Conservation (phyloP, 2,797 vertebrate species). For the Peromyscus melanophrys region DNA sequence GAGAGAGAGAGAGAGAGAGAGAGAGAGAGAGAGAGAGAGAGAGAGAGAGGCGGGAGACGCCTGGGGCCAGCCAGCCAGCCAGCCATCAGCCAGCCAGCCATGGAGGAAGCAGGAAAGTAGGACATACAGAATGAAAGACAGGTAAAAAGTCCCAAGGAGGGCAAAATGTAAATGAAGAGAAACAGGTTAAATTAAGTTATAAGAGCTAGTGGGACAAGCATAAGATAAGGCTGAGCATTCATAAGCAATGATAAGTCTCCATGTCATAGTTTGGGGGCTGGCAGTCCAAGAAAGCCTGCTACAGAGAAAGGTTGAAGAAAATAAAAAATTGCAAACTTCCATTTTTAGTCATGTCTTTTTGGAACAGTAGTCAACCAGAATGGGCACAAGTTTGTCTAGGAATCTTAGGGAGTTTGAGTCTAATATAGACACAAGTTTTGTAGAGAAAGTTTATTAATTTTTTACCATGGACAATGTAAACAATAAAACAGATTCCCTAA, state of each 20-base stretch:
- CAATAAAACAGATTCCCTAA: not conserved
- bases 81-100: not conserved
- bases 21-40: not conserved
- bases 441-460: slow-evolving; percentile 21
- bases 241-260: not conserved
- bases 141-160: not conserved
- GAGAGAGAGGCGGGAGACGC: no score
- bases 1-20: no score
- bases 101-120: not conserved
- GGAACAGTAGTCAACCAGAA: not conserved
- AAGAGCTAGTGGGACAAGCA: not conserved
- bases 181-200: not conserved
- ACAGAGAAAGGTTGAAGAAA: not conserved
- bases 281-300: not conserved
- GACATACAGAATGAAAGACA: not conserved
- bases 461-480: not conserved
- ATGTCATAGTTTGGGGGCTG: not conserved
- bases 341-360: not conserved
- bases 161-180: not conserved
- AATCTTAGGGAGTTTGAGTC: not conserved
- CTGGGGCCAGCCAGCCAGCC: not conserved
- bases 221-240: not conserved
- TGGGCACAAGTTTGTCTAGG: not conserved
- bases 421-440: not conserved
- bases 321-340: not conserved